Base-by-base conservation (phyloP, 2,113 vertebrate species). In the Osmerus mordax region DNA sequence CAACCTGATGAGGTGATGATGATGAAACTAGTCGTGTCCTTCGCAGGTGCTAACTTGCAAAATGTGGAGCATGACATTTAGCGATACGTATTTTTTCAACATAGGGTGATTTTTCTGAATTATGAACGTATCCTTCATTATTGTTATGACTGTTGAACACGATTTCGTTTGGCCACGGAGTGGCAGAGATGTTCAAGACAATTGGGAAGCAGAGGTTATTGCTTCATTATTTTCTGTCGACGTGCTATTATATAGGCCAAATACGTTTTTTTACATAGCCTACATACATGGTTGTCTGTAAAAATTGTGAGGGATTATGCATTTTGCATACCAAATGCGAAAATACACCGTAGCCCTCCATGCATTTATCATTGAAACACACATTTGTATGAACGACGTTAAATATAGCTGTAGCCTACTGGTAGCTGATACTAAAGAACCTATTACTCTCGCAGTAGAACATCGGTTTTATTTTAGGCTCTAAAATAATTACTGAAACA, bases 141-240 rank as follows among this genome's bases (percentile, higher is more conserved):
- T 70, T 70, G 52, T 73, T 23, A 59, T 55, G 69, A 75, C 71
- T 64, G 67, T 28, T 66, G 58, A 53, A 81, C 73, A 81, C 23
- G 73, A 72, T 74, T 80, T 78, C 81, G 54, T 80, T 90, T 87
- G 91, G 88, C 92, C 90, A 91, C 91, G 78, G 87, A 91, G 91
- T 87, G 91, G 90, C 90, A 90, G 90, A 93, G 89, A 89, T 87
- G 90, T 90, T 91, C 89, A 85, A 88, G 82, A 87, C 86, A 87
- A 86, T 87, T 66, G 67, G 76, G 9, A 81, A 83, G 81, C 72
- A 64, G 29, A 64, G 78, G 15, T 62, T 69, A 28, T 73, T 65
- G 60, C 23, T 68, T 60, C 41, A 58, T 60, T 55, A 80, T 69
- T 15, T 18, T 28, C 25, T 53, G 32, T 36, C 32, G 32, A 6